phyloP scores from a whole-genome alignment of 1,140 invertebrate species.

The Euschistus heros region DNA sequence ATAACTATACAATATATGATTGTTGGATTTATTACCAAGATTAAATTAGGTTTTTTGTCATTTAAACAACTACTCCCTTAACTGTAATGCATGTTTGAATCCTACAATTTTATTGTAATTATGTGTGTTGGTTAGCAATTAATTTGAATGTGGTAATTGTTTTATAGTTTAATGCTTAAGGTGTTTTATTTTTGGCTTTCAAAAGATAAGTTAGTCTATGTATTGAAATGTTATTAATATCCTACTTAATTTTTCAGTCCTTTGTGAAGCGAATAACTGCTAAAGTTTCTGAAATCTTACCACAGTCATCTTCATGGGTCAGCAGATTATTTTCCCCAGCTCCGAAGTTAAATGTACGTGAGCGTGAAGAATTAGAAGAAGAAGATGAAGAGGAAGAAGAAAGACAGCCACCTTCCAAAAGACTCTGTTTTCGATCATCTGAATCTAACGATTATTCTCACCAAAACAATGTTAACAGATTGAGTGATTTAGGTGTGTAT shows the following conservation, averaged over 20 bases:
- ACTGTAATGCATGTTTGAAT: no score
- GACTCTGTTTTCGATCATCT: not conserved
- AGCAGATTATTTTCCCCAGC: slow-evolving; percentile 9
- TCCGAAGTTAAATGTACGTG: not conserved
- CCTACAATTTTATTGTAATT: no score
- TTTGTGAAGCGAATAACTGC: slow-evolving; percentile 18
- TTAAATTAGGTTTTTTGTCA: no score
- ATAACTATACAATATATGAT: no score
- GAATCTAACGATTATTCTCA: not conserved
- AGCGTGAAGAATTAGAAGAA: not conserved
- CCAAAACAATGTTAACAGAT: slow-evolving; percentile 12
- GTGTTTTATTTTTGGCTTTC: not conserved
- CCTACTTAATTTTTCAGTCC: slow-evolving; percentile 10
- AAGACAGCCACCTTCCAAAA: slow-evolving; percentile 13
- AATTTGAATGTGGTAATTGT: not conserved
- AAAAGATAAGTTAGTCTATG: not conserved
- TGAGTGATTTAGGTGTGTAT: slow-evolving; percentile 14
- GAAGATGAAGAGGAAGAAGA: slow-evolving; percentile 16
- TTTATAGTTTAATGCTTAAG: not conserved
- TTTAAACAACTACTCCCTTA: no score
- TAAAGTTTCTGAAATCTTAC: slow-evolving; percentile 11
- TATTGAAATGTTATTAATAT: not conserved
- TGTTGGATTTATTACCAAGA: no score
- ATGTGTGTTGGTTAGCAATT: no score
- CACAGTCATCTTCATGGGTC: slow-evolving; percentile 20